These are phyloP conservation scores for Drosophila longiperda DNA, from an alignment of 2,888 invertebrate species.

Conservation along the genomic window DNA sequence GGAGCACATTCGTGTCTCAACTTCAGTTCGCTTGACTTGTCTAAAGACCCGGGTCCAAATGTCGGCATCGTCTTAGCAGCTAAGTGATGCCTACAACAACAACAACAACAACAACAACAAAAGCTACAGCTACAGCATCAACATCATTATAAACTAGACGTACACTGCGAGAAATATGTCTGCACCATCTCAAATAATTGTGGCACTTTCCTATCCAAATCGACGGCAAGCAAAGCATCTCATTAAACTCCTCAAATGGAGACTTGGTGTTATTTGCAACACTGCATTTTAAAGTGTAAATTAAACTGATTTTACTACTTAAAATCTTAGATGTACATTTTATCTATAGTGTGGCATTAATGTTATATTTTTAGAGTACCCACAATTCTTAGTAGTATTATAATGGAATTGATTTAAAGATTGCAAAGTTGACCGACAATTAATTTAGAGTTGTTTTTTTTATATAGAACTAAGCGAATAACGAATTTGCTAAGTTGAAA, in stretches of 20 bases:
- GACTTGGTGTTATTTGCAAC: neutral
- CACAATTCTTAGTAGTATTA: neutral
- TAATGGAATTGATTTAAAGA: neutral
- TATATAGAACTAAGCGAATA: neutral
- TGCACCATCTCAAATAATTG: neutral
- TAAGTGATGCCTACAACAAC: constrained; percentile 64
- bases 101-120: constrained; percentile 41
- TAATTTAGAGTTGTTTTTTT: neutral
- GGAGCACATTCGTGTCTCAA: constrained; percentile 62
- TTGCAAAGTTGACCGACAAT: neutral
- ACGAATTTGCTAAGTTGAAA: neutral
- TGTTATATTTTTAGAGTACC: no score
- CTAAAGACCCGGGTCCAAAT: constrained; percentile 77
- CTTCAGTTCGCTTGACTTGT: constrained; percentile 78
- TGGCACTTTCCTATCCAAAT: neutral
- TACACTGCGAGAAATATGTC: constrained; percentile 53
- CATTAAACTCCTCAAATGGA: neutral
- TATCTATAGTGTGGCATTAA: no score
- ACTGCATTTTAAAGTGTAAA: neutral
- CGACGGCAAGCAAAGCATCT: neutral
- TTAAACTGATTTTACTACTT: neutral
- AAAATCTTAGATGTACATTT: neutral
- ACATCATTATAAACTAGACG: constrained; percentile 73
- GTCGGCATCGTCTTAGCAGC: constrained; percentile 76
- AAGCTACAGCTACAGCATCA: constrained; percentile 17